Evolutionary conservation across 2,797 vertebrate species (phyloP), one percentile per base, ranked within the genome.

Genomic region (Sciurus vulgaris): DNA sequence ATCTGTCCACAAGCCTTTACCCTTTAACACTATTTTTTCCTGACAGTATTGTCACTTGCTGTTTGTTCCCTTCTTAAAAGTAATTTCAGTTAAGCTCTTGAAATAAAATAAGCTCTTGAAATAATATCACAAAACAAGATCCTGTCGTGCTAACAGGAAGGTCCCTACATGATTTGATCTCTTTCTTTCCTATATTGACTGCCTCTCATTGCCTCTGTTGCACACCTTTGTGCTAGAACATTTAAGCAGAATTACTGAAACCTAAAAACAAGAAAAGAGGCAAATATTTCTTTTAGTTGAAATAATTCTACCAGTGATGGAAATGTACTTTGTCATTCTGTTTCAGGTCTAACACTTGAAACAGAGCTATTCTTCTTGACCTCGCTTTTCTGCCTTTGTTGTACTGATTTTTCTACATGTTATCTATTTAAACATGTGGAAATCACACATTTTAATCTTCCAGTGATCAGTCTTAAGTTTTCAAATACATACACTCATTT

Each of bases 121-220:
- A 30, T 47, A 84, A 90, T 93, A n/a, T 38, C 47, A 87, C 65
- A 95, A 91, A 96, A 83, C 83, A 83, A 72, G 24, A 88, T 59
- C 33, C 73, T 56, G 73, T 79, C 5, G 2, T 67, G 30, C 17
- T 84, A 56, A 78, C n/a, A 72, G n/a, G 4, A 28, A 86, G 22
- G 33, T 54, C n/a, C 4, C 33, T 72, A 14, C 14, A 86, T n/a
- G 35, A 93, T 76, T 93, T 86, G 28, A 65, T 44, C 8, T 54
- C 49, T 56, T 28, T 67, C 76, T 93, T 90, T 86, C 56, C 47
- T 73, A 3, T 24, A 90, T 1, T 78, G 51, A 18, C 38, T 67
- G 2, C 63, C 13, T 87, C 44, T 78, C 38, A 78, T 72, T 84
- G 83, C 77, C 87, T 35, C 26, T 63, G 20, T 24, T 88, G 28